Conservation (phyloP, 2,888 invertebrate species). For the Cremastinae sp. region DNA sequence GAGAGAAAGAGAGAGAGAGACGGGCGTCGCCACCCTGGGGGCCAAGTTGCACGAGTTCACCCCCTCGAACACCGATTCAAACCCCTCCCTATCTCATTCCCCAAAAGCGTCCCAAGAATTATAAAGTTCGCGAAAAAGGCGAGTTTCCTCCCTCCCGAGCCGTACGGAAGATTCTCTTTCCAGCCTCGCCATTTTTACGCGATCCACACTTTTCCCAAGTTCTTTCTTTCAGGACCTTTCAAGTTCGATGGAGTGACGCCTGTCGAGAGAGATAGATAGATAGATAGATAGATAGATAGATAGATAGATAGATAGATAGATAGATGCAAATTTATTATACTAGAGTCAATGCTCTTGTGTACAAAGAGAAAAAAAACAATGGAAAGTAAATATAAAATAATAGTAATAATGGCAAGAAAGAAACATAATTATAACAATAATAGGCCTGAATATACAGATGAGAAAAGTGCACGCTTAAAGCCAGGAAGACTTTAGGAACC, state of each 20-base stretch:
- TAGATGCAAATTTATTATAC: too few species aligned
- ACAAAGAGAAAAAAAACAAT: too few species aligned
- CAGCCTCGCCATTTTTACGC: constrained; percentile 22
- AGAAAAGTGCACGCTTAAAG: too few species aligned
- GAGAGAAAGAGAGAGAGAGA: constrained; percentile 33
- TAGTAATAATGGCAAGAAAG: too few species aligned
- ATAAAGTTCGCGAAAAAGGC: constrained; percentile 77
- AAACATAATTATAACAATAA: too few species aligned
- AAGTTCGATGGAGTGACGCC: neutral
- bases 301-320: too few species aligned
- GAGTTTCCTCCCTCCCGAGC: constrained; percentile 51
- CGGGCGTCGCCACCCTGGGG: constrained; percentile 56
- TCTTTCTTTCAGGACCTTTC: constrained; percentile 37
- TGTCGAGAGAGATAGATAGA: too few species aligned
- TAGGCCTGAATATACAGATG: too few species aligned
- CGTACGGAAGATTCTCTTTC: constrained; percentile 30
- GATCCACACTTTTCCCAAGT: neutral
- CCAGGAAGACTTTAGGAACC: too few species aligned
- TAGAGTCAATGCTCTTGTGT: too few species aligned
- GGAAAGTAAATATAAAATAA: too few species aligned
- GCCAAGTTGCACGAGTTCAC: constrained; percentile 65
- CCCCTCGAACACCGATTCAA: constrained; percentile 48
- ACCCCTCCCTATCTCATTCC: constrained; percentile 74
- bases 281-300: too few species aligned
- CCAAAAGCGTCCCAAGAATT: constrained; percentile 80